A percentile compares a stretch with the other conserved stretches of the same genome.
Evolutionary conservation across 2,113 vertebrate genomes (phyloP).

Genomic region (Mustelus asterias): DNA sequence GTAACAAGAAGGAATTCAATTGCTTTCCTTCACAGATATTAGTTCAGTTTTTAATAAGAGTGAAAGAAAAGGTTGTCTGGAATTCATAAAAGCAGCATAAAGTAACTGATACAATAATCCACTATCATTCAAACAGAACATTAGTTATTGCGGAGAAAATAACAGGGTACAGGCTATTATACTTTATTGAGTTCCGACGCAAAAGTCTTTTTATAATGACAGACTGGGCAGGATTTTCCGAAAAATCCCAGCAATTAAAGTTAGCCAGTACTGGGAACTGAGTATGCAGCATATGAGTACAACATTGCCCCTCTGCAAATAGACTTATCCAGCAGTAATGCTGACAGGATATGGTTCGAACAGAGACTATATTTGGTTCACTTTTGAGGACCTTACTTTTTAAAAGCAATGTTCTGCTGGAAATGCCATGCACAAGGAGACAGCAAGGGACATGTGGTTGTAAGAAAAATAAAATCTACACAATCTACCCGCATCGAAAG

Average conservation of each 20-base stretch:
- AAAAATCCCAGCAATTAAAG: constrained; percentile 76
- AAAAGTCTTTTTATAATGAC: not conserved
- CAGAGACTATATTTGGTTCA: constrained; percentile 5
- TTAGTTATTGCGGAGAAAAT: not conserved
- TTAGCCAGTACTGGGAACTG: constrained; percentile 79
- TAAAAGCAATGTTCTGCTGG: not conserved
- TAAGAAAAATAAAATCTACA: not conserved
- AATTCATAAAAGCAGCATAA: not conserved
- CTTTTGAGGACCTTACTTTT: constrained; percentile 32
- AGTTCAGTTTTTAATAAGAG: not conserved
- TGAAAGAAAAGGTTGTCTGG: not conserved
- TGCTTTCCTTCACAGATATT: not conserved
- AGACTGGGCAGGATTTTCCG: too few species aligned
- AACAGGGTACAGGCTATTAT: not conserved
- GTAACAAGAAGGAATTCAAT: not conserved
- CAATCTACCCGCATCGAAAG: not conserved
- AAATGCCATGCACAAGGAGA: constrained; percentile 22
- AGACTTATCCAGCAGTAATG: constrained; percentile 78
- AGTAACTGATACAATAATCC: not conserved
- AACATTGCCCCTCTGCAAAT: constrained; percentile 90
- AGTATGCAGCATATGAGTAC: constrained; percentile 80
- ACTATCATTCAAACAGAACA: not conserved
- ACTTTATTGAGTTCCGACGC: not conserved
- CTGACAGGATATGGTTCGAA: constrained; percentile 61
- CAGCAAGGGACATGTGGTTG: not conserved